phyloP scores from a whole-genome alignment of 2,888 invertebrate species.

The Mesorhabditis sp. region DNA sequence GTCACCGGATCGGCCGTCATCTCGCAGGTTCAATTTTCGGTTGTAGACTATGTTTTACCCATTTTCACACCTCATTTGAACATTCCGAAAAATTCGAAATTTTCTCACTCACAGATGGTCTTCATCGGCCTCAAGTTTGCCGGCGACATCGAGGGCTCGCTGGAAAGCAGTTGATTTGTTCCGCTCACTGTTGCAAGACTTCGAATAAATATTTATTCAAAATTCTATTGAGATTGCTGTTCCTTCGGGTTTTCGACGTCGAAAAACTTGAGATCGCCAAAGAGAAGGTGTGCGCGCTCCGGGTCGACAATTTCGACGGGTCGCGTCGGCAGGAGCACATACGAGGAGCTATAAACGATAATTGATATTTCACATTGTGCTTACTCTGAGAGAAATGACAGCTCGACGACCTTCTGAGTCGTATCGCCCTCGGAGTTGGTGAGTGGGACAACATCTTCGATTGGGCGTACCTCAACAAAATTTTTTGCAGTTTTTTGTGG shows the following conservation, averaged over 20 bases:
- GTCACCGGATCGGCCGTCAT: too few relatives aligned
- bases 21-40: too few relatives aligned
- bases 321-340: constrained; percentile 25
- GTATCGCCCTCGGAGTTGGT: constrained; percentile 17
- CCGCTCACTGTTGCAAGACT: too few relatives aligned
- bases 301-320: constrained; percentile 31
- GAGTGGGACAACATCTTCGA: constrained; percentile 25
- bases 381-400: constrained; percentile 17
- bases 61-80: too few relatives aligned
- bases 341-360: constrained; percentile 16
- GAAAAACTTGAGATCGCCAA: constrained; percentile 28
- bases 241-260: not conserved
- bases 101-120: too few relatives aligned
- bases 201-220: too few relatives aligned
- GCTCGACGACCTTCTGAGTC: constrained; percentile 21
- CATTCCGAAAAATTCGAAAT: too few relatives aligned
- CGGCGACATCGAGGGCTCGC: too few relatives aligned
- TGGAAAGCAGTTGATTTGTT: too few relatives aligned
- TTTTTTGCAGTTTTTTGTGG: not conserved
- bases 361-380: constrained; percentile 12
- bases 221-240: too few relatives aligned
- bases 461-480: constrained; percentile 14
- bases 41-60: too few relatives aligned
- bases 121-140: too few relatives aligned
- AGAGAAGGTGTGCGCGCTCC: constrained; percentile 26